A percentile compares a stretch with the other conserved stretches of the same genome.
phyloP scores from a whole-genome alignment of 2,797 vertebrate species.

The Sciurus vulgaris region DNA sequence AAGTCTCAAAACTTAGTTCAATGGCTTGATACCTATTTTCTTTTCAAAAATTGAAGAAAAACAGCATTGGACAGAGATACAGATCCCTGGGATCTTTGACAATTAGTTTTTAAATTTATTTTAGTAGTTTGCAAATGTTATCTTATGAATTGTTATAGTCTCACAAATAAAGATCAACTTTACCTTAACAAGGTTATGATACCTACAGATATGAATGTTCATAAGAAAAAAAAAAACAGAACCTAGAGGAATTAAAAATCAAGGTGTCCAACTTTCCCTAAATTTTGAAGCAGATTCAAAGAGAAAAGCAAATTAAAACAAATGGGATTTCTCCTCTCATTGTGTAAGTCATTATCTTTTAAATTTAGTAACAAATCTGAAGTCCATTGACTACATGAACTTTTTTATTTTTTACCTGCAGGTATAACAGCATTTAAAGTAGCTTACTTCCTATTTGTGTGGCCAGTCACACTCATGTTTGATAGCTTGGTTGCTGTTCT shows the following conservation, averaged over 20 bases:
- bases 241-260: neutral
- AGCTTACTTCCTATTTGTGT: neutral
- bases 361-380: neutral
- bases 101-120: neutral
- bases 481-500: neutral
- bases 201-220: neutral
- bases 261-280: neutral
- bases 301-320: slow-evolving; percentile 38
- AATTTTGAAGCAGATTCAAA: slow-evolving; percentile 4
- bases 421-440: neutral
- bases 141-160: neutral
- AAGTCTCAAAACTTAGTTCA: neutral
- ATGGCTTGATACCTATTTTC: neutral
- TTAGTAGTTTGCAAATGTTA: neutral
- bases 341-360: neutral
- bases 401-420: neutral
- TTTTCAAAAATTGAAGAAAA: neutral
- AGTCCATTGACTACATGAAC: slow-evolving; percentile 11
- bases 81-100: neutral
- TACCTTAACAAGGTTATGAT: neutral
- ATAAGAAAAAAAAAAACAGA: neutral
- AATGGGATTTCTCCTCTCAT: neutral
- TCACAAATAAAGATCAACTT: neutral
- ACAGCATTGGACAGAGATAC: neutral
- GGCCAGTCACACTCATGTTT: neutral